Conservation (phyloP, 2,888 invertebrate species). For the Pyrochroa serraticornis region DNA sequence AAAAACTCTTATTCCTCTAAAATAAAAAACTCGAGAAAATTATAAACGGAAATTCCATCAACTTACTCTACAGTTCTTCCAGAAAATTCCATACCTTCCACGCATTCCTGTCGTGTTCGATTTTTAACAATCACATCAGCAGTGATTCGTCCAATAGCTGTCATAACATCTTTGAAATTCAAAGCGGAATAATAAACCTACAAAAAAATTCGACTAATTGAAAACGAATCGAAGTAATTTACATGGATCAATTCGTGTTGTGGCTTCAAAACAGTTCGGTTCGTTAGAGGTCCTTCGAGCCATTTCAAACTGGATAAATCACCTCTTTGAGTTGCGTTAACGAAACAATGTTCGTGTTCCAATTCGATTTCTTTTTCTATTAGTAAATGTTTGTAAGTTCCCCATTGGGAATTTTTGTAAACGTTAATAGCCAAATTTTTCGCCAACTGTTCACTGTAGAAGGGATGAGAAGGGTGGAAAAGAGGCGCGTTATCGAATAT, state of each 20-base stretch:
- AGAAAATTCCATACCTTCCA: slow-evolving; percentile 72
- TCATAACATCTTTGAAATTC: slow-evolving; percentile 96
- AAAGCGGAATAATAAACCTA: slow-evolving; percentile 72
- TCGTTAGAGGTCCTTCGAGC: slow-evolving; percentile 70
- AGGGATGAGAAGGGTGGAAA: slow-evolving; percentile 62
- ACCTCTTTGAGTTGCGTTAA: slow-evolving; percentile 80
- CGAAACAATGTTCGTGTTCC: slow-evolving; percentile 71
- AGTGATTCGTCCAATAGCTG: slow-evolving; percentile 87
- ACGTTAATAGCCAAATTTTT: slow-evolving; percentile 84
- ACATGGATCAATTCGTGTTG: not conserved
- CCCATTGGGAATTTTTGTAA: slow-evolving; percentile 64
- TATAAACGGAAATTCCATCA: not conserved
- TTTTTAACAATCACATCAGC: slow-evolving; percentile 77
- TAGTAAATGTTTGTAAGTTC: slow-evolving; percentile 81
- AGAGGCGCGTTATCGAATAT: slow-evolving; percentile 68
- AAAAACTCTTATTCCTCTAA: slow-evolving; percentile 51
- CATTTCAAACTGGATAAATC: slow-evolving; percentile 85
- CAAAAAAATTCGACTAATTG: not conserved
- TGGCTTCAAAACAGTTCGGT: slow-evolving; percentile 27
- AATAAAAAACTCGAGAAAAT: not conserved
- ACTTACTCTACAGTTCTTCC: slow-evolving; percentile 54
- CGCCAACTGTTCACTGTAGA: slow-evolving; percentile 70
- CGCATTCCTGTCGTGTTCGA: slow-evolving; percentile 67
- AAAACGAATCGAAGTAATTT: not conserved
- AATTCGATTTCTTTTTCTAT: slow-evolving; percentile 62